These are phyloP conservation scores for Chymomyza caudatula DNA, from an alignment of 2,888 invertebrate species.

Conservation along the genomic window DNA sequence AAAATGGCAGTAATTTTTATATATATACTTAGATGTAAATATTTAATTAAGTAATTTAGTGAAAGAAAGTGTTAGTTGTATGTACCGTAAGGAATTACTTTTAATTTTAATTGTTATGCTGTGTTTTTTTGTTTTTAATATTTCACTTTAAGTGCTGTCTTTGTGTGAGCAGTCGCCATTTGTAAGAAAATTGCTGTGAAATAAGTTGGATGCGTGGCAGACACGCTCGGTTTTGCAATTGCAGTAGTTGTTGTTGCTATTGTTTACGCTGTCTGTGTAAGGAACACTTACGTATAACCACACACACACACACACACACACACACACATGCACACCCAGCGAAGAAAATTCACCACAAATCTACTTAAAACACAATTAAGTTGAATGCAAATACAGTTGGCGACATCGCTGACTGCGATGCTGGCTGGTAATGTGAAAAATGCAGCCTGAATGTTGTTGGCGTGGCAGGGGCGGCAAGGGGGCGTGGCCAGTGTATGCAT, in stretches of 20 bases:
- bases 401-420: slow-evolving; percentile 14
- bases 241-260: slow-evolving; percentile 4
- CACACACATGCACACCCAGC: slow-evolving; percentile 10
- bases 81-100: not conserved
- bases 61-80: too few species aligned
- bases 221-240: not conserved
- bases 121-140: not conserved
- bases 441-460: slow-evolving; percentile 24
- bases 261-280: not conserved
- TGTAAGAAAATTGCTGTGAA: slow-evolving; percentile 16
- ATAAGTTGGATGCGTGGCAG: slow-evolving; percentile 2
- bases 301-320: slow-evolving; percentile 9
- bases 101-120: not conserved
- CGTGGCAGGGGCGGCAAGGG: not conserved
- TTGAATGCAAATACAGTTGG: slow-evolving; percentile 65
- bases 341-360: slow-evolving; percentile 54
- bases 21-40: too few species aligned
- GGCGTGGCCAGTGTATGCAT: not conserved
- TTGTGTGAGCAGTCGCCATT: slow-evolving; percentile 4
- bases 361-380: slow-evolving; percentile 73
- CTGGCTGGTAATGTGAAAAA: slow-evolving; percentile 27
- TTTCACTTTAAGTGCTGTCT: not conserved
- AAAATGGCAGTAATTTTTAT: too few species aligned
- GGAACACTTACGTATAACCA: slow-evolving; percentile 6
- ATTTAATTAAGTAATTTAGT: too few species aligned